Percentiles rank a stretch among this genome's conserved stretches.
These are phyloP conservation scores for Alfaro cultratus DNA, from an alignment of 2,797 vertebrate genomes.

Conservation along the genomic window DNA sequence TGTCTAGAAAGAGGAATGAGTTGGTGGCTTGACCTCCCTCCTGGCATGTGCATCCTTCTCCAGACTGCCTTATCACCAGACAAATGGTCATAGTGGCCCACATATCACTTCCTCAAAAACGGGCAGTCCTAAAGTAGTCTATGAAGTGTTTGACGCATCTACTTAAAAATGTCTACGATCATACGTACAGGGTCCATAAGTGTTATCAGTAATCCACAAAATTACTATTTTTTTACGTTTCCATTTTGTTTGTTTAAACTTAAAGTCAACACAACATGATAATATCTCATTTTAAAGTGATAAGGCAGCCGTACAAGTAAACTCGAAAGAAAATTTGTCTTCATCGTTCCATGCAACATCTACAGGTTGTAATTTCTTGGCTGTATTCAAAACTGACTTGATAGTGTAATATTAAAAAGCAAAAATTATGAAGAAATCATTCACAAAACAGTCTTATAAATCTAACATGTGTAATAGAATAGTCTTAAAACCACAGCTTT, in stretches of 20 bases:
- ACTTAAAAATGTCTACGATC: slow-evolving; percentile 25
- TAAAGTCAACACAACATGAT: not conserved
- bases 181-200: slow-evolving; percentile 33
- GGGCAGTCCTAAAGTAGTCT: slow-evolving; percentile 32
- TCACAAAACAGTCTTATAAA: not conserved
- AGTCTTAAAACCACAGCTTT: not conserved
- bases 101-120: slow-evolving; percentile 63
- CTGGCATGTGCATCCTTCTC: slow-evolving; percentile 77
- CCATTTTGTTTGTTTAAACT: not conserved
- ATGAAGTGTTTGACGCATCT: slow-evolving; percentile 44
- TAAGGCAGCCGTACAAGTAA: not conserved
- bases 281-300: not conserved
- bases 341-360: not conserved
- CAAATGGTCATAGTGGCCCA: slow-evolving; percentile 68
- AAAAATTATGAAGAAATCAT: not conserved
- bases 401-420: not conserved
- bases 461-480: not conserved
- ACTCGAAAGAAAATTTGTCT: not conserved
- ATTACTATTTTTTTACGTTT: not conserved
- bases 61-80: slow-evolving; percentile 74
- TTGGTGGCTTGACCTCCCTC: slow-evolving; percentile 77
- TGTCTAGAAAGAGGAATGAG: slow-evolving; percentile 74
- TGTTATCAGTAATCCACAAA: not conserved
- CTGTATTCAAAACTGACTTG: not conserved
- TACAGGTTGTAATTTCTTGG: not conserved